Evolutionary conservation across 2,113 vertebrate species (phyloP).

Genomic region (Pollimyrus isidori): DNA sequence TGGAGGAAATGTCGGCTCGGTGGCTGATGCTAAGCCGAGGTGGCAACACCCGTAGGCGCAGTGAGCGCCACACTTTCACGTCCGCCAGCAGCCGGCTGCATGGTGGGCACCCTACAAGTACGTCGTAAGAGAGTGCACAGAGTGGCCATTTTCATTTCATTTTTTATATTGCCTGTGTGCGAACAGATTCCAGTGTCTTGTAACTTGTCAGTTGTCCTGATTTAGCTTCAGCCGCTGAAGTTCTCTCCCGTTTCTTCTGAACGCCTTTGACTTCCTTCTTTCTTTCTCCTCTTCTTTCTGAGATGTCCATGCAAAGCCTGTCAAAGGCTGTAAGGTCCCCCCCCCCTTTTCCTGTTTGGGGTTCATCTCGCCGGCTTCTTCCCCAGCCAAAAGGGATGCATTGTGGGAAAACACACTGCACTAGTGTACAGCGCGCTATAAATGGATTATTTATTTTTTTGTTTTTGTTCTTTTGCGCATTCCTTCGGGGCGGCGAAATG

Average conservation of each 20-base stretch:
- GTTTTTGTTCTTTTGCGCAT: slow-evolving; percentile 19
- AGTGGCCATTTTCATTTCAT: background rate
- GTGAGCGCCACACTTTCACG: background rate
- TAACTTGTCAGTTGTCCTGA: background rate
- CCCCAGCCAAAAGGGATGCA: slow-evolving; percentile 19
- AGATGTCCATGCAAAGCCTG: slow-evolving; percentile 1
- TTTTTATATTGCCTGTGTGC: background rate
- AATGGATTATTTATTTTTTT: slow-evolving; percentile 19
- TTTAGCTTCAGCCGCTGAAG: background rate
- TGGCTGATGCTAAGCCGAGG: background rate
- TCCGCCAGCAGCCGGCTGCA: background rate
- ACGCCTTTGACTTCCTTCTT: background rate
- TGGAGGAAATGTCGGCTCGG: background rate
- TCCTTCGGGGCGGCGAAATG: slow-evolving; percentile 28
- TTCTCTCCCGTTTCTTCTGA: background rate
- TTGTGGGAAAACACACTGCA: slow-evolving; percentile 18
- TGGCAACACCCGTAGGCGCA: background rate
- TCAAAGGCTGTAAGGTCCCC: slow-evolving; percentile 11
- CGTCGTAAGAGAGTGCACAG: too few relatives aligned
- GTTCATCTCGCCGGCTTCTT: background rate
- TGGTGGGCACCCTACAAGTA: too few relatives aligned
- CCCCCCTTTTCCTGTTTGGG: slow-evolving; percentile 7
- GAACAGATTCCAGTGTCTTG: background rate
- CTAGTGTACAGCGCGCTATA: slow-evolving; percentile 14
- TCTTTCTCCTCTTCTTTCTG: background rate